Conservation (phyloP, 2,113 vertebrate genomes). For the Oncorhynchus kisutch region DNA sequence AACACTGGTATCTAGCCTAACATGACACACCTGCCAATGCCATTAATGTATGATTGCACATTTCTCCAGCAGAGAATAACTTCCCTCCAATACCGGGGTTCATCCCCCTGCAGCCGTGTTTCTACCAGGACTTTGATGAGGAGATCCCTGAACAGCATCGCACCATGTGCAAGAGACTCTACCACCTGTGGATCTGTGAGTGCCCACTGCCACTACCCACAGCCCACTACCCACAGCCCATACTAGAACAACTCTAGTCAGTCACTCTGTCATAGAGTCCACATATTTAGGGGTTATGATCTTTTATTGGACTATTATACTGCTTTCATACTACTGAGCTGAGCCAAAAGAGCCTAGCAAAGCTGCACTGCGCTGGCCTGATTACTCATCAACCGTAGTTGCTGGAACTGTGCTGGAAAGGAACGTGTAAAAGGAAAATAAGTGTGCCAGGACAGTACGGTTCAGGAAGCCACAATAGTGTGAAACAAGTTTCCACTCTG, state of each 20-base stretch:
- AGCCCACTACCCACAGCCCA: background rate
- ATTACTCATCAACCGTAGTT: too few species aligned
- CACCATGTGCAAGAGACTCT: slow-evolving; percentile 91
- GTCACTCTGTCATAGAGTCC: too few species aligned
- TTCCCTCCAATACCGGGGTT: slow-evolving; percentile 93
- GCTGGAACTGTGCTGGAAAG: too few species aligned
- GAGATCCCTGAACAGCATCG: slow-evolving; percentile 94
- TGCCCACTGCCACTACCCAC: slow-evolving; percentile 35
- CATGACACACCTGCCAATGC: background rate
- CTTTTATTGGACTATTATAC: too few species aligned
- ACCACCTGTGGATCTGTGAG: slow-evolving; percentile 98
- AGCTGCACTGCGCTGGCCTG: too few species aligned
- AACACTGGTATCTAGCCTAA: background rate
- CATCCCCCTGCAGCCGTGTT: slow-evolving; percentile 94
- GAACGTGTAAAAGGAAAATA: too few species aligned
- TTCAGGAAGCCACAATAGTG: too few species aligned
- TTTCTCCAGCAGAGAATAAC: slow-evolving; percentile 84
- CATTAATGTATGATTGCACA: background rate
- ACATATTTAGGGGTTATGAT: too few species aligned
- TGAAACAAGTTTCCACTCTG: too few species aligned
- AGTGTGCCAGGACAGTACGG: too few species aligned
- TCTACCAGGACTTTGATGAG: slow-evolving; percentile 97
- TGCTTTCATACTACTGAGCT: background rate
- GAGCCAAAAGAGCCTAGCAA: too few species aligned
- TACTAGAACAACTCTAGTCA: background rate